Evolutionary conservation across 1,140 invertebrate species (phyloP), one percentile per base, ranked within the genome.

Genomic region (Schlechtendalia chinensis): DNA sequence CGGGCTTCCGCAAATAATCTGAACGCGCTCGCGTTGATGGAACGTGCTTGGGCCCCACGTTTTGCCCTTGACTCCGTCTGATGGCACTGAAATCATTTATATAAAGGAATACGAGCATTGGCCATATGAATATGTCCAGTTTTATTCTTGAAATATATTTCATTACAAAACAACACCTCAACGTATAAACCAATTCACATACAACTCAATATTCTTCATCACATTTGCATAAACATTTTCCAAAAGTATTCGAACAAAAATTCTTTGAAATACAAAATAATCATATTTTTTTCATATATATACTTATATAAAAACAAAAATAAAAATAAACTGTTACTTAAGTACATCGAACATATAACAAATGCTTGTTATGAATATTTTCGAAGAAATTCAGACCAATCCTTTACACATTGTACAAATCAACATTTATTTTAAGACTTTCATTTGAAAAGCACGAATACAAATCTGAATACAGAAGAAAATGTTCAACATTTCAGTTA

Each of bases 31-130:
- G 81, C 94, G 92, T 87, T 96, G 94, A 86, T 96, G 94, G 53
- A 93, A 90, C 67, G 95, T 95, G 83, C 94, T 96, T 82, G 96
- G 96, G 82, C 96, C 96, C 96, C 96, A 98, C 29, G 96, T 98
- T 88, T 97, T 97, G 85, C 96, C 96, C 88, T 98, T 98, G 82
- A 95, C 93, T 85, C 95, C 95, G 87, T 96, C 96, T 65, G 93
- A 92, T 75, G 94, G 93, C 87, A 94, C 92, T 94, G 81, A 83
- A 74, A 79, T 50, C 27, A 79, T 61, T 50, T 27, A 63, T 45
- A 63, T 45, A 63, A 10, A 63, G 39, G 45, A 59, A 79, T 59
- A 63, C 32, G 17, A 63, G 39, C 50, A 29, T 11, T 4, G n/a
- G 2, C 12, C 27, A 32, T 75, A 69, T 1, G 47, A 16, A 27